Base-by-base conservation (phyloP, 2,888 invertebrate genomes). In the Lycocerus yunnanus region DNA sequence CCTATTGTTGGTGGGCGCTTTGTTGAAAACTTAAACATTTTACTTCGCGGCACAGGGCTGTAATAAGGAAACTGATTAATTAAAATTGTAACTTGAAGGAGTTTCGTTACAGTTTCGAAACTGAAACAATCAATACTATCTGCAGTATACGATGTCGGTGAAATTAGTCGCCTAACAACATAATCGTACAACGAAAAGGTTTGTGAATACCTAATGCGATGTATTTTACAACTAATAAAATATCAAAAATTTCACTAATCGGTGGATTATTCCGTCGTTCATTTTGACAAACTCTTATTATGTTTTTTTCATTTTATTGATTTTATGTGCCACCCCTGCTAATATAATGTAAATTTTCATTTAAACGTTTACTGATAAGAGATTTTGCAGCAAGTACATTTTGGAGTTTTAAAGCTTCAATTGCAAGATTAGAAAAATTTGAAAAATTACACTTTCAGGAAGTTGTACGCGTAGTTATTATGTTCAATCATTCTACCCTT, bases 401-500 rank as follows among this genome's bases (percentile, higher is more conserved):
- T 27, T 27, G 13, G 27, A 27, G 27, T 13, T 27, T 24, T 24
- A 0, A 3, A 11, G 4, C 27, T 27, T 27, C 27, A 27, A 21
- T 71, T 58, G 43, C 20, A 66, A n/a, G 61, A 67, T 21, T 63
- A 6, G 16, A n/a, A 63, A 13, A 63, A 63, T 8, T 65, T 61
- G 70, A 71, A 43, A 69, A 72, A 75, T 72, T 72, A 69, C 66
- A 68, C 69, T 75, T 69, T 69, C 66, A 69, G 60, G 69, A 72
- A 72, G 59, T 76, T 73, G 58, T 65, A 75, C 65, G 77, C 78
- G 68, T 69, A 72, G 73, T 77, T 75, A 75, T 78, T 78, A 78
- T 74, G 68, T 73, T 73, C 78, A 75, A 77, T 77, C 77, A 78
- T 77, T 77, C 70, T 73, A 60, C 71, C 75, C 75, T 68, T 77